phyloP scores from a whole-genome alignment of 2,797 vertebrate species.

The Coreius guichenoti region DNA sequence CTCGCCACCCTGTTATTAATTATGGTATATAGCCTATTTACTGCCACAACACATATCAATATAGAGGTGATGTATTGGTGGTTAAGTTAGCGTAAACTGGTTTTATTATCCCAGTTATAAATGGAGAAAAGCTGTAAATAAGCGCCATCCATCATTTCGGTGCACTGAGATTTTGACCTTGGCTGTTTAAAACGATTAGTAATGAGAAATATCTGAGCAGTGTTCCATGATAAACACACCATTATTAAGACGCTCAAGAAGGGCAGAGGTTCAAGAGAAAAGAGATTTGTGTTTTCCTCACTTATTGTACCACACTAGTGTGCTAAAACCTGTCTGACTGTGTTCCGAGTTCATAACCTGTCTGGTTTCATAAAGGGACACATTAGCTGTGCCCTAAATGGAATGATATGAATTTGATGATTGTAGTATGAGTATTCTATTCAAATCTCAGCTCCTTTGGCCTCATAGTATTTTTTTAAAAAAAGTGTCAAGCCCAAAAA shows the following conservation, averaged over 20 bases:
- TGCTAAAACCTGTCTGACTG: too few species aligned
- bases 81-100: constrained; percentile 1
- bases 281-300: not conserved
- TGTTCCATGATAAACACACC: constrained; percentile 11
- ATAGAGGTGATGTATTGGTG: not conserved
- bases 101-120: constrained; percentile 52
- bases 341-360: too few species aligned
- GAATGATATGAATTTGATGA: not conserved
- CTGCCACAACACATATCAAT: constrained; percentile 17
- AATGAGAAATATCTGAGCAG: constrained; percentile 40
- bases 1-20: constrained; percentile 24
- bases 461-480: not conserved
- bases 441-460: not conserved
- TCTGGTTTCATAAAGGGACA: too few species aligned
- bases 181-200: constrained; percentile 31
- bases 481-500: not conserved
- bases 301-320: not conserved
- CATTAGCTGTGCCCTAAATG: not conserved
- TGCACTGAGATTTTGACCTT: constrained; percentile 34
- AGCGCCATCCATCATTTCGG: constrained; percentile 26
- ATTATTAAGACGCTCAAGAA: not conserved
- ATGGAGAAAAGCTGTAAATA: constrained; percentile 38
- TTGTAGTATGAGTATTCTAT: not conserved
- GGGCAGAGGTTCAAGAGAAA: constrained; percentile 12
- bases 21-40: constrained; percentile 31